These are phyloP conservation scores for Lumbricus terrestris DNA, from an alignment of 2,888 invertebrate species.

Conservation along the genomic window DNA sequence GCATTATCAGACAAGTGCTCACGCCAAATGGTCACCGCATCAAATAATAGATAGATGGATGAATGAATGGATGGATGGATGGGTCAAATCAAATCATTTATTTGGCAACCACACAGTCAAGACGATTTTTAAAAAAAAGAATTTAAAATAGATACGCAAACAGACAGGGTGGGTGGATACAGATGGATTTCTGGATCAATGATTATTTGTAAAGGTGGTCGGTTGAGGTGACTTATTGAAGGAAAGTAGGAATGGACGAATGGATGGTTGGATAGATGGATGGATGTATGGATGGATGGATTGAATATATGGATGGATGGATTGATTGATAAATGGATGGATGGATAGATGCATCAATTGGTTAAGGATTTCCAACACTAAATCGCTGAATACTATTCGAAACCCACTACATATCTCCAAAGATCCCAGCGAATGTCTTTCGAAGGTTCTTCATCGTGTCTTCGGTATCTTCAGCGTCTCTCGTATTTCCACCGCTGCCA, in stretches of 20 bases:
- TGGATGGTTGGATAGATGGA: not conserved
- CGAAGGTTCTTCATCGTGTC: slow-evolving; percentile 98
- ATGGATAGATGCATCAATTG: not conserved
- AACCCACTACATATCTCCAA: slow-evolving; percentile 71
- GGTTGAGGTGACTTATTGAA: no score
- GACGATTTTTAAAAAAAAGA: no score
- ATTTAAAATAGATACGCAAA: no score
- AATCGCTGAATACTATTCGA: not conserved
- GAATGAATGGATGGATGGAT: not conserved
- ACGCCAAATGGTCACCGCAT: no score
- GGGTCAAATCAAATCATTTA: no score
- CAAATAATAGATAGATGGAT: not conserved
- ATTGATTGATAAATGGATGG: not conserved
- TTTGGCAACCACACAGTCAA: no score
- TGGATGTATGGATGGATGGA: not conserved
- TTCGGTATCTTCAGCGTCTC: slow-evolving; percentile 76
- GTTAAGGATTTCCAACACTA: not conserved
- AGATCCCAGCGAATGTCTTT: slow-evolving; percentile 97
- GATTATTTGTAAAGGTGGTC: not conserved
- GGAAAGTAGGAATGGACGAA: no score
- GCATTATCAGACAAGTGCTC: no score
- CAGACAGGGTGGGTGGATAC: no score
- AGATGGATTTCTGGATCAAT: not conserved
- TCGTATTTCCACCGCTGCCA: slow-evolving; percentile 30
- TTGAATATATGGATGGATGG: not conserved